A percentile compares a stretch with the other conserved stretches of the same genome.
These are phyloP conservation scores for Drosophila macrothrix DNA, from an alignment of 2,888 invertebrate genomes.

Conservation along the genomic window DNA sequence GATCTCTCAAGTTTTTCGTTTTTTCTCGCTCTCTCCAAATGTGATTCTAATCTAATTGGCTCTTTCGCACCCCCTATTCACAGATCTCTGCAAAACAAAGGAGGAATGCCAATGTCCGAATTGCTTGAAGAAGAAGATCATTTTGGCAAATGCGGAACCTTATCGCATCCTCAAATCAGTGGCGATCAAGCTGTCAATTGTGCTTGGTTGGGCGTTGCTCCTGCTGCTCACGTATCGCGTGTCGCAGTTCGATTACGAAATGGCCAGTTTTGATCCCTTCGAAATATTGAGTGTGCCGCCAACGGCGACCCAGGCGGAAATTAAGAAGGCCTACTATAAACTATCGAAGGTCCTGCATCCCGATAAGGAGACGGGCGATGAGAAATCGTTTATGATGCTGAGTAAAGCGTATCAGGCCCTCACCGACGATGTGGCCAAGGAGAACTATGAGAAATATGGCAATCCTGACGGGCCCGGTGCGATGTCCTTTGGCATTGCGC, in stretches of 20 bases:
- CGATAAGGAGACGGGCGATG: slow-evolving; percentile 98
- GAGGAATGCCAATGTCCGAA: slow-evolving; percentile 95
- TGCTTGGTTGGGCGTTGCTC: slow-evolving; percentile 93
- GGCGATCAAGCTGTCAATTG: slow-evolving; percentile 91
- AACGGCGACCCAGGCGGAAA: slow-evolving; percentile 93
- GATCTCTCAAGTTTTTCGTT: slow-evolving; percentile 29
- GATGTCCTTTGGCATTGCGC: slow-evolving; percentile 99
- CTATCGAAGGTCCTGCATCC: slow-evolving; percentile 98
- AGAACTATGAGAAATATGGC: slow-evolving; percentile 99
- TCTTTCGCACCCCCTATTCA: neutral
- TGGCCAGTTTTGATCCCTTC: slow-evolving; percentile 99
- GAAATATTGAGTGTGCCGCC: slow-evolving; percentile 96
- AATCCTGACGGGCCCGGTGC: slow-evolving; percentile 99
- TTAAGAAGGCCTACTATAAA: slow-evolving; percentile 98
- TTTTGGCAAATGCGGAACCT: slow-evolving; percentile 94
- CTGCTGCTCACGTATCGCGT: slow-evolving; percentile 94
- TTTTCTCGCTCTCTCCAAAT: slow-evolving; percentile 12
- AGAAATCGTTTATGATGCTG: slow-evolving; percentile 98
- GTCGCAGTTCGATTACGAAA: slow-evolving; percentile 98
- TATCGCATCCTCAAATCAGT: slow-evolving; percentile 93
- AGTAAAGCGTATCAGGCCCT: slow-evolving; percentile 97
- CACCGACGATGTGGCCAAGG: slow-evolving; percentile 98
- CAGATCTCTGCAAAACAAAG: slow-evolving; percentile 91
- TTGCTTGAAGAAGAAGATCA: slow-evolving; percentile 93
- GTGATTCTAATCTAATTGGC: slow-evolving; percentile 27